A percentile compares a stretch with the other conserved stretches of the same genome.
Conservation (phyloP, 2,113 vertebrate species). For the Saccopteryx leptura region DNA sequence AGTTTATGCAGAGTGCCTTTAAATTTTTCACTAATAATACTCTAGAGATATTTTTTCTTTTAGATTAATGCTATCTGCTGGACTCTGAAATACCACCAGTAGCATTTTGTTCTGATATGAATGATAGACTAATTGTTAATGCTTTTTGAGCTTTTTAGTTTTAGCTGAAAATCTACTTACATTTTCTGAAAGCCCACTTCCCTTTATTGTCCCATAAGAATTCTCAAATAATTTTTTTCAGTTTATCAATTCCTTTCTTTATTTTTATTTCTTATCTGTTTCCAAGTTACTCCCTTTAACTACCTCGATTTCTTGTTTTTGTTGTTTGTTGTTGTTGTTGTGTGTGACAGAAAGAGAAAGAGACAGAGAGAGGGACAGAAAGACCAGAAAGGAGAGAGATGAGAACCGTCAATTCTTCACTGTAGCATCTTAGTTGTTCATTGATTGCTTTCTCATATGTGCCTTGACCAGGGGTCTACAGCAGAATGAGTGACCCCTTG, state of each 20-base stretch:
- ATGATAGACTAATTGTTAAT: background rate
- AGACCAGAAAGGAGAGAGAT: too few species aligned
- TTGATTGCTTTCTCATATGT: too few species aligned
- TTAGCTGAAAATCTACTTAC: background rate
- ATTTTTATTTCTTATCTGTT: slow-evolving; percentile 55
- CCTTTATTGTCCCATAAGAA: background rate
- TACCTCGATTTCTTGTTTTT: slow-evolving; percentile 6
- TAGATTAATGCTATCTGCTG: background rate
- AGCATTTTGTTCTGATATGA: slow-evolving; percentile 40
- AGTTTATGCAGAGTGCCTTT: background rate
- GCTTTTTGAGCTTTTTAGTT: background rate
- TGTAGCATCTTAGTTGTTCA: too few species aligned
- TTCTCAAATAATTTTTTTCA: background rate
- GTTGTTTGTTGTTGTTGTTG: background rate
- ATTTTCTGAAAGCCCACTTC: background rate
- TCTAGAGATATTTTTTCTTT: background rate
- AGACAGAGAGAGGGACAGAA: too few species aligned
- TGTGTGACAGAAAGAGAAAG: too few species aligned
- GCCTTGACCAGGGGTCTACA: too few species aligned
- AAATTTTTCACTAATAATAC: slow-evolving; percentile 7
- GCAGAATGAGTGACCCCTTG: too few species aligned
- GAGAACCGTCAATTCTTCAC: too few species aligned
- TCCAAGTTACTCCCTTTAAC: slow-evolving; percentile 24
- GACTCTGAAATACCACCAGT: background rate
- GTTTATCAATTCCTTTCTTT: slow-evolving; percentile 11